These are phyloP conservation scores for Myiothlypis chrysogaster DNA, from an alignment of 2,797 vertebrate genomes.

Conservation along the genomic window DNA sequence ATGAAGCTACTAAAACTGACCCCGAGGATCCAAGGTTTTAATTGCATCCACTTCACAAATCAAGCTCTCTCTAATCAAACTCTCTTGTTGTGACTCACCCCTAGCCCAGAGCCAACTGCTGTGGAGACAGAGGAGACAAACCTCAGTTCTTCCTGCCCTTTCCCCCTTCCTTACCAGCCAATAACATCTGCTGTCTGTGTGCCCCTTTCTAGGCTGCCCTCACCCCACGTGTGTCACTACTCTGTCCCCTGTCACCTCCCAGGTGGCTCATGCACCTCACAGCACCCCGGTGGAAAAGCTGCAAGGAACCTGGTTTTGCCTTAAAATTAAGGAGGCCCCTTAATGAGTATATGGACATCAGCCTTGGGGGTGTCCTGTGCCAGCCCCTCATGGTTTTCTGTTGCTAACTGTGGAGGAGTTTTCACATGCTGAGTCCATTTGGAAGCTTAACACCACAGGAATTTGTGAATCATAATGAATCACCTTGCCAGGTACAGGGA, in stretches of 20 bases:
- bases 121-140: neutral
- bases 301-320: neutral
- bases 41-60: neutral
- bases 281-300: neutral
- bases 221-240: rapidly evolving
- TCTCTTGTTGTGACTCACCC: neutral
- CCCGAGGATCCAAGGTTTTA: neutral
- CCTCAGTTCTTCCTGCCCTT: neutral
- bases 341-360: neutral
- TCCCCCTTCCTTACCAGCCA: neutral
- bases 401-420: neutral
- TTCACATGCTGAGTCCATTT: rapidly evolving
- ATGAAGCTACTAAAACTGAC: rapidly evolving
- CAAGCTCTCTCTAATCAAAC: neutral
- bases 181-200: neutral
- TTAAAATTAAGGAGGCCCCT: neutral
- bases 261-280: neutral
- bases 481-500: neutral
- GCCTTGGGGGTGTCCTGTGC: neutral
- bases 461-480: neutral
- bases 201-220: neutral
- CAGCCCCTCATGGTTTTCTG: neutral
- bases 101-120: neutral
- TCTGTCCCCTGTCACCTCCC: neutral
- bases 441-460: neutral